phyloP scores from a whole-genome alignment of 2,888 invertebrate genomes.

The Orthosia incerta region DNA sequence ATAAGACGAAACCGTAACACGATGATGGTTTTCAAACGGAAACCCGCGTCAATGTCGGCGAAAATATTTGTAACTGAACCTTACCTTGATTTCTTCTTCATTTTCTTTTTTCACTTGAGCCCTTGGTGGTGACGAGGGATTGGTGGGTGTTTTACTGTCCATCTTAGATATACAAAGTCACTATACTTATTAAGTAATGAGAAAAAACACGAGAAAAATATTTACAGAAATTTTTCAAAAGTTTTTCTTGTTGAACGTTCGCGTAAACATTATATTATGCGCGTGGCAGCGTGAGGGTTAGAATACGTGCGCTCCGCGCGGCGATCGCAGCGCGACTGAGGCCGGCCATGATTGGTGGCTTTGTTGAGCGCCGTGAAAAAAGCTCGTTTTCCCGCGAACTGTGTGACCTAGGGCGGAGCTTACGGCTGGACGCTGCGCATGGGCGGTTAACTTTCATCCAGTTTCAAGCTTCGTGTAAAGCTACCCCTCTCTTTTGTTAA shows the following conservation, averaged over 20 bases:
- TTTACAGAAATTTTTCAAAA: slow-evolving; percentile 72
- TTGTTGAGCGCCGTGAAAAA: slow-evolving; percentile 68
- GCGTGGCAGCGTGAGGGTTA: slow-evolving; percentile 34
- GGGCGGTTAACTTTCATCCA: slow-evolving; percentile 70
- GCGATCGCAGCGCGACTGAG: slow-evolving; percentile 79
- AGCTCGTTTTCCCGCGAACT: slow-evolving; percentile 81
- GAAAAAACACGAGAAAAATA: slow-evolving; percentile 63
- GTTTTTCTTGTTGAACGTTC: slow-evolving; percentile 76
- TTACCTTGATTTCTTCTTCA: slow-evolving; percentile 95
- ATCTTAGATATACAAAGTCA: slow-evolving; percentile 77
- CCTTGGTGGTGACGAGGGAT: slow-evolving; percentile 82
- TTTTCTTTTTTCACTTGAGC: slow-evolving; percentile 93
- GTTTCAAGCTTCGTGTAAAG: slow-evolving; percentile 50
- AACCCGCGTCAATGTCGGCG: slow-evolving; percentile 73
- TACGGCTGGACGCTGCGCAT: slow-evolving; percentile 71
- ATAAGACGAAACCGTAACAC: slow-evolving; percentile 83
- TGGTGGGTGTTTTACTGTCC: slow-evolving; percentile 89
- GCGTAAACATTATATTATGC: slow-evolving; percentile 84
- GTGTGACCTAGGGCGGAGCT: slow-evolving; percentile 82
- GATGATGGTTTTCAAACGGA: slow-evolving; percentile 84
- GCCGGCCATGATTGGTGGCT: slow-evolving; percentile 71
- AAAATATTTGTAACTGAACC: slow-evolving; percentile 71
- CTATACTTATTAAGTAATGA: slow-evolving; percentile 61
- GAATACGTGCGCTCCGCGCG: slow-evolving; percentile 69
- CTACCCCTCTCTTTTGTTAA: slow-evolving; percentile 41